phyloP scores from a whole-genome alignment of 2,113 vertebrate species.

The Alouatta palliata region DNA sequence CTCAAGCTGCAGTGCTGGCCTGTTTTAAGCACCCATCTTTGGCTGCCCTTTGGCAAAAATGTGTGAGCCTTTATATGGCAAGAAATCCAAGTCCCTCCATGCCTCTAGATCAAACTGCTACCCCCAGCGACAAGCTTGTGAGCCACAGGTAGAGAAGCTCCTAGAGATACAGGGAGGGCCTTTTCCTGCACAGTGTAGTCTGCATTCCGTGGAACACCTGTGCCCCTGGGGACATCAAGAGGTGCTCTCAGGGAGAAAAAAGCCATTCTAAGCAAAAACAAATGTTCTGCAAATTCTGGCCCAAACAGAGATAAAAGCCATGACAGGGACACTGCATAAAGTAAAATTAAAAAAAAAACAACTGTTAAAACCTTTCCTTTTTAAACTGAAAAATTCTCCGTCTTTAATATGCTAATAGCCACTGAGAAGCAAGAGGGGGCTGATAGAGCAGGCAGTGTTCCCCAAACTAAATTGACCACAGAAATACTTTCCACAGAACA shows the following conservation, averaged over 20 bases:
- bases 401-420: background rate
- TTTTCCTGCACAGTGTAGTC: background rate
- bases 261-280: background rate
- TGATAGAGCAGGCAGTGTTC: background rate
- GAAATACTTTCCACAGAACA: background rate
- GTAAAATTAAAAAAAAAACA: too few species aligned
- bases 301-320: background rate
- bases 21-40: slow-evolving; percentile 36
- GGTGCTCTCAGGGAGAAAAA: background rate
- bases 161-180: background rate
- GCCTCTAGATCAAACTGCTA: background rate
- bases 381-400: background rate
- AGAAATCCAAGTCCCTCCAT: slow-evolving; percentile 26
- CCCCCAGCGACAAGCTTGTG: background rate
- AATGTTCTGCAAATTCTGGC: background rate
- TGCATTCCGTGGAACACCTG: background rate
- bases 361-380: background rate
- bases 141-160: background rate
- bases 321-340: too few species aligned
- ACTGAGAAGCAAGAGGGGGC: background rate
- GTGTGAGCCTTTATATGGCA: background rate
- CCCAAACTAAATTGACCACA: background rate
- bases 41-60: slow-evolving; percentile 34
- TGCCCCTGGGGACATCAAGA: background rate
- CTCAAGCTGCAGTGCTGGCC: background rate